Evolutionary conservation across 2,888 invertebrate genomes (phyloP), one percentile per base, ranked within the genome.

Genomic region (Luperina testacea): DNA sequence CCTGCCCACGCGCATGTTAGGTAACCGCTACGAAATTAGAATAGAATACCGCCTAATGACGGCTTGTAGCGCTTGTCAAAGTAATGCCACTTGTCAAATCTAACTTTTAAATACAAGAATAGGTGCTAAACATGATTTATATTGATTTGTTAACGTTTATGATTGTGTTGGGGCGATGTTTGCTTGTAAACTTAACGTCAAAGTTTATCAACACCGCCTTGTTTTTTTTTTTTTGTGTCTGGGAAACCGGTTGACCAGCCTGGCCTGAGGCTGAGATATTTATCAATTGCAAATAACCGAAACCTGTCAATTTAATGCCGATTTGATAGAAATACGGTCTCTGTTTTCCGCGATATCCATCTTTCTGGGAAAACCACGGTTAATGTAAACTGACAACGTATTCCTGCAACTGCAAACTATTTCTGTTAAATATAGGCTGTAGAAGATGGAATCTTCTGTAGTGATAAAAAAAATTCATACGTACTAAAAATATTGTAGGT

Each of bases 21-120:
- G 93, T 91, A 94, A 94, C 90, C 85, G 86, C 83, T 91, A 92
- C 91, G 89, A 93, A 93, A 93, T 94, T 94, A 94, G 90, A 95
- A 95, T 94, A 94, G 93, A 94, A 93, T 90, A 91, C 89, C 89
- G 87, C 86, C 89, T 92, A 91, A 91, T 91, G 90, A 91, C 88
- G 86, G 77, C 84, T 85, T 81, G 85, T 83, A 85, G 78, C 85
- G 78, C 80, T 84, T 92, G 91, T 92, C 92, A 91, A 89, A 87
- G 87, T 91, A 90, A 90, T 88, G 75, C 78, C 78, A 86, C 76
- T 89, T 90, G 88, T 90, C 91, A 91, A 87, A 88, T 85, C 72
- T 61, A 85, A 72, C 83, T 72, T 85, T 81, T 72, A 83, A 78
- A 81, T 71, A 45, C 77, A 68, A 75, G 78, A 81, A 87, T 88